phyloP scores from a whole-genome alignment of 2,113 vertebrate genomes.

The Limanda limanda region DNA sequence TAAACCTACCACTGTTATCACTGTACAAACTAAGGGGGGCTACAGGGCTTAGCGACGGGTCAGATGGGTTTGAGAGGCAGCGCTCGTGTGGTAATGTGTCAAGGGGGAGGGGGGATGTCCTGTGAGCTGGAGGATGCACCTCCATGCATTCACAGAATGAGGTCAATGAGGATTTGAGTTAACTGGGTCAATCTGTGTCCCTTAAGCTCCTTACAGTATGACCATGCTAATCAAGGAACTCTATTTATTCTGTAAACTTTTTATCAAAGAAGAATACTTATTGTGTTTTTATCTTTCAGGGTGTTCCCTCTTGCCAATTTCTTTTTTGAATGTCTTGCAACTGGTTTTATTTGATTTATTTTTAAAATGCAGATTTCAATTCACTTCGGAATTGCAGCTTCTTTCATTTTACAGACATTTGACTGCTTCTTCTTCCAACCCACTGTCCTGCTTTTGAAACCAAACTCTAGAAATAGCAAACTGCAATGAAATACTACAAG shows the following conservation, averaged over 20 bases:
- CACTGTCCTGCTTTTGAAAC: conserved; percentile 1
- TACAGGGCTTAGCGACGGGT: neutral
- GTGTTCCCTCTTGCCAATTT: neutral
- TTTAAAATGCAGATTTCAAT: neutral
- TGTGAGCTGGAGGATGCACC: conserved; percentile 23
- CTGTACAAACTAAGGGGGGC: neutral
- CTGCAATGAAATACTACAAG: conserved; percentile 47
- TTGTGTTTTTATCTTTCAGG: too few relatives aligned
- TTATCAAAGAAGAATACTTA: neutral
- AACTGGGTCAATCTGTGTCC: conserved; percentile 60
- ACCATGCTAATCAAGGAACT: conserved; percentile 21
- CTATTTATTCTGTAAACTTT: neutral
- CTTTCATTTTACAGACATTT: neutral
- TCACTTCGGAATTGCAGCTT: neutral
- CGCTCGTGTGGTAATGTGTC: neutral
- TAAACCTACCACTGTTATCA: neutral
- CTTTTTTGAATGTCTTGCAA: neutral
- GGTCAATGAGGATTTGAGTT: conserved; percentile 59
- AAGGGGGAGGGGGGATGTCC: neutral
- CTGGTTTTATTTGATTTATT: neutral
- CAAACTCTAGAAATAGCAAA: conserved; percentile 43
- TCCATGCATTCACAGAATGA: conserved; percentile 24
- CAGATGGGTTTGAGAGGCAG: neutral
- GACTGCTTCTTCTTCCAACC: neutral
- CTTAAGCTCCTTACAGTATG: conserved; percentile 32